Conservation (phyloP, 1,140 invertebrate genomes). For the Holcopasites calliopsidis region DNA sequence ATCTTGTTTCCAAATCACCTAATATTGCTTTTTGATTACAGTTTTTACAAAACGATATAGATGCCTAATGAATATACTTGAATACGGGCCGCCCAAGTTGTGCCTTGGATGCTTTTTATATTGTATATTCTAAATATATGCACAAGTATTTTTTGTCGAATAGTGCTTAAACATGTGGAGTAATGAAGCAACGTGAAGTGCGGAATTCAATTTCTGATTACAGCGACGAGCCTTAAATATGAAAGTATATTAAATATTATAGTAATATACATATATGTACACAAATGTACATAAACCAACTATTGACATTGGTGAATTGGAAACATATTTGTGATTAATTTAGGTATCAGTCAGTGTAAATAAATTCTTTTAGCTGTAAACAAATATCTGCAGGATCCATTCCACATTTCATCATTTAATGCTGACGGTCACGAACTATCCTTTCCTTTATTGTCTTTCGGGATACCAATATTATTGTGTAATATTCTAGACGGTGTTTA, state of each 20-base stretch:
- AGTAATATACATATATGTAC: slow-evolving; percentile 10
- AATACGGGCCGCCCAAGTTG: slow-evolving; percentile 40
- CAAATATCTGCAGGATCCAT: slow-evolving; percentile 56
- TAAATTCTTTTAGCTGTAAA: slow-evolving; percentile 50
- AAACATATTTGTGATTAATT: slow-evolving; percentile 2
- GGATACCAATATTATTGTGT: slow-evolving; percentile 34
- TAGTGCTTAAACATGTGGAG: slow-evolving; percentile 4
- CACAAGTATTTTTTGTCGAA: slow-evolving; percentile 25
- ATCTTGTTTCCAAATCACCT: slow-evolving; percentile 51
- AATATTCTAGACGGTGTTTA: slow-evolving; percentile 13
- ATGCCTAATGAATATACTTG: not conserved
- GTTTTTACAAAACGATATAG: slow-evolving; percentile 11
- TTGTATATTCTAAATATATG: slow-evolving; percentile 20
- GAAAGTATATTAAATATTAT: slow-evolving; percentile 13
- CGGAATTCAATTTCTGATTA: slow-evolving; percentile 32
- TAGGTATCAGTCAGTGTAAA: slow-evolving; percentile 43
- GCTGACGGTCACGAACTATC: slow-evolving; percentile 23
- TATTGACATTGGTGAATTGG: slow-evolving; percentile 32
- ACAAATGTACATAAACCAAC: not conserved
- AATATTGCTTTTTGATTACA: not conserved
- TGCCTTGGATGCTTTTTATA: slow-evolving; percentile 59
- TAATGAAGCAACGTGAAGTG: slow-evolving; percentile 6
- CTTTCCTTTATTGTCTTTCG: slow-evolving; percentile 27
- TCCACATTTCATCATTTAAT: slow-evolving; percentile 54
- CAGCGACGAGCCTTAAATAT: slow-evolving; percentile 14